A percentile compares a stretch with the other conserved stretches of the same genome.
These are phyloP conservation scores for Odobenus rosmarus DNA, from an alignment of 2,113 vertebrate genomes.

Conservation along the genomic window DNA sequence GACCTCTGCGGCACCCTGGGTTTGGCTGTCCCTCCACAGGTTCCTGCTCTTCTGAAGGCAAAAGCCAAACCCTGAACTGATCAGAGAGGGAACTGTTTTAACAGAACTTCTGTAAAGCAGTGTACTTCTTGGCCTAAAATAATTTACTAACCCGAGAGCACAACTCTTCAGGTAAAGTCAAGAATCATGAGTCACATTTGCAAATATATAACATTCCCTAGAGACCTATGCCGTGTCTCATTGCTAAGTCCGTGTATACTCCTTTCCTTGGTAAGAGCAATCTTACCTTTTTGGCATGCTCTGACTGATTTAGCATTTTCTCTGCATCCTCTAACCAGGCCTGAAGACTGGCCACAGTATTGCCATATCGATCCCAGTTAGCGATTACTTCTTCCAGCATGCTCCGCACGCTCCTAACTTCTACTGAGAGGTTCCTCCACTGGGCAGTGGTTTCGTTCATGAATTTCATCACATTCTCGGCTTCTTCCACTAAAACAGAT, in stretches of 20 bases:
- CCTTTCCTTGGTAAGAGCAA: background rate
- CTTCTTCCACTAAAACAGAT: constrained; percentile 90
- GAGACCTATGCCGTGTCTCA: background rate
- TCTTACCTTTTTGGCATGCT: constrained; percentile 92
- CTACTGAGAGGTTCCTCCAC: constrained; percentile 95
- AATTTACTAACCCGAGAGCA: background rate
- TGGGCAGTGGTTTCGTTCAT: constrained; percentile 94
- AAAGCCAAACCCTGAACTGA: background rate
- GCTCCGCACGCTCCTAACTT: constrained; percentile 94
- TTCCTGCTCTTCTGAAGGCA: background rate
- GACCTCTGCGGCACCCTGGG: background rate
- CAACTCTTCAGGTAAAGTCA: background rate
- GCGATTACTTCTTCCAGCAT: constrained; percentile 96
- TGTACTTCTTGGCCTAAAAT: background rate
- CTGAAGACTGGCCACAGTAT: constrained; percentile 92
- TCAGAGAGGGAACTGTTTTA: background rate
- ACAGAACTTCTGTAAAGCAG: background rate
- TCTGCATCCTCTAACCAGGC: constrained; percentile 96
- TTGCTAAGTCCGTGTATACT: accelerated
- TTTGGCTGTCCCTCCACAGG: background rate
- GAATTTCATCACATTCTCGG: constrained; percentile 92
- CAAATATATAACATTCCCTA: background rate
- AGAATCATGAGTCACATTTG: background rate
- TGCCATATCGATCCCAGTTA: constrained; percentile 94
- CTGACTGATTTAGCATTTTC: constrained; percentile 91